Conservation (phyloP, 2,113 vertebrate species). For the Lycocorax pyrrhopterus region DNA sequence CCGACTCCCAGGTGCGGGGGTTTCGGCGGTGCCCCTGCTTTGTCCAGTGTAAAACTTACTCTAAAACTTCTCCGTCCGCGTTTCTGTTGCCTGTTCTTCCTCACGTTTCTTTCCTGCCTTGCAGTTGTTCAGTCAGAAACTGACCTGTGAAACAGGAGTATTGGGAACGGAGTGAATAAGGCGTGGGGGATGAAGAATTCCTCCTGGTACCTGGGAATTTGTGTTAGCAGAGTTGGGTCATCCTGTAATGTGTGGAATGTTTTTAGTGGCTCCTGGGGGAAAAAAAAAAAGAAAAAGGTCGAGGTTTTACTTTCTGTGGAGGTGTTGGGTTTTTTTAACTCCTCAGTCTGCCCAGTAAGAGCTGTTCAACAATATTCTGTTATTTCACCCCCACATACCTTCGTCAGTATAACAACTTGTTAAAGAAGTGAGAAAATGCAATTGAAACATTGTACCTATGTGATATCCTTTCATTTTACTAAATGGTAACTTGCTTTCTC, state of each 20-base stretch:
- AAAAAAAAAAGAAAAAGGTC: not conserved
- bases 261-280: not conserved
- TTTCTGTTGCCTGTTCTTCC: not conserved
- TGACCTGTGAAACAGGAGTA: no score
- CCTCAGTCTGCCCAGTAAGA: no score
- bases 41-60: not conserved
- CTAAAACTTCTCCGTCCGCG: not conserved
- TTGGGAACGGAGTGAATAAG: fast-evolving
- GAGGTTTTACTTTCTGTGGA: not conserved
- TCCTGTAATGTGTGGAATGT: not conserved
- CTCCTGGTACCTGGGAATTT: not conserved
- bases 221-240: not conserved
- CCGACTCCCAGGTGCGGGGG: fast-evolving
- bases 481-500: not conserved
- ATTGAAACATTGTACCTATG: not conserved
- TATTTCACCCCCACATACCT: not conserved
- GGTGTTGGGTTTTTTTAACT: not conserved
- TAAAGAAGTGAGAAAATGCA: not conserved
- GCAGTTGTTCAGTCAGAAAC: not conserved
- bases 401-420: not conserved
- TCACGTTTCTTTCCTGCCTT: not conserved
- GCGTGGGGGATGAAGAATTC: not conserved
- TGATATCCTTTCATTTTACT: not conserved
- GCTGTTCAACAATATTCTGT: not conserved
- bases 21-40: not conserved